phyloP scores from a whole-genome alignment of 2,797 vertebrate species.

The Falco peregrinus region DNA sequence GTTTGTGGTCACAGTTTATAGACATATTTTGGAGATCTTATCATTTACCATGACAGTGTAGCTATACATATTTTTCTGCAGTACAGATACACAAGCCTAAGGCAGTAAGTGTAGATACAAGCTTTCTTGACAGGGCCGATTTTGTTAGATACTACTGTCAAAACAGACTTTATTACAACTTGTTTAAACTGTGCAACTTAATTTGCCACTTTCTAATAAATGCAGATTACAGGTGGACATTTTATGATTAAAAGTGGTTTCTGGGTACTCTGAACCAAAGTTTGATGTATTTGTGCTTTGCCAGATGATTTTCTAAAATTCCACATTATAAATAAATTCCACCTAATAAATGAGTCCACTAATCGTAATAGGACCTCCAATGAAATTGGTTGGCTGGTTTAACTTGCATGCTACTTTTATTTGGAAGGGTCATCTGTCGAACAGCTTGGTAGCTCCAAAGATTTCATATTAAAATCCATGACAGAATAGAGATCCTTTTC shows the following conservation, averaged over 20 bases:
- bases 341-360: not conserved
- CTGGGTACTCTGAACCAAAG: not conserved
- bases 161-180: not conserved
- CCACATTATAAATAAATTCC: not conserved
- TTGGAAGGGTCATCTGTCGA: not conserved
- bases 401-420: not conserved
- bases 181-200: not conserved
- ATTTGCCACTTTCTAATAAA: not conserved
- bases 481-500: not conserved
- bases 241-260: not conserved
- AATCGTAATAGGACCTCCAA: not conserved
- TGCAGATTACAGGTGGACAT: not conserved
- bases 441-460: not conserved
- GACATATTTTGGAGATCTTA: not conserved
- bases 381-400: not conserved
- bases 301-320: not conserved
- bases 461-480: not conserved
- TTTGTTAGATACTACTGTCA: not conserved
- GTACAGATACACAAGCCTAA: not conserved
- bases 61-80: not conserved
- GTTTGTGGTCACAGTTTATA: not conserved
- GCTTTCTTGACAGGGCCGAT: not conserved
- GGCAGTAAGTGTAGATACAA: not conserved
- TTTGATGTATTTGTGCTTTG: not conserved
- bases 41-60: not conserved